phyloP scores from a whole-genome alignment of 2,888 invertebrate species.

The Vannuccia rotundouncinata region DNA sequence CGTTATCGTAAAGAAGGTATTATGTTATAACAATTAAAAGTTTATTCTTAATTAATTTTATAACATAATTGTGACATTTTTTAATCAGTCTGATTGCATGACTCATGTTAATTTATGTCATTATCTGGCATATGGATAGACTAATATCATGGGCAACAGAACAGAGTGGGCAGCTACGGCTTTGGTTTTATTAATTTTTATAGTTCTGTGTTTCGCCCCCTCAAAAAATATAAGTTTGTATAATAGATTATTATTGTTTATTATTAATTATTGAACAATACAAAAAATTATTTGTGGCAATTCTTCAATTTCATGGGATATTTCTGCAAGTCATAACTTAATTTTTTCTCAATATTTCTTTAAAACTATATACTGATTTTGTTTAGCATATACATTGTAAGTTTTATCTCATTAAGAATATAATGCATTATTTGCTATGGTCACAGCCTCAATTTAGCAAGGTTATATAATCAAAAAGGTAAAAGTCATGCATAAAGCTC shows the following conservation, averaged over 20 bases:
- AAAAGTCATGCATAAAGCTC: too few relatives aligned
- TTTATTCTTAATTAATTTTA: neutral
- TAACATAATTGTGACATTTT: too few relatives aligned
- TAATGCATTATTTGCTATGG: too few relatives aligned
- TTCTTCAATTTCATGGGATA: neutral
- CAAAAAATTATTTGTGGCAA: neutral
- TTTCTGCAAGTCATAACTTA: neutral
- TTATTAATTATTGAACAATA: neutral
- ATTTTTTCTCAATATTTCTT: neutral
- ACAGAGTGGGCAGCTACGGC: neutral
- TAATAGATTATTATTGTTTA: neutral
- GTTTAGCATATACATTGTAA: too few relatives aligned
- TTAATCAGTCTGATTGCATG: too few relatives aligned
- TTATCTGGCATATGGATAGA: too few relatives aligned
- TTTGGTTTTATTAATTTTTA: neutral
- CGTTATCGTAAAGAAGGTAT: conserved; percentile 31
- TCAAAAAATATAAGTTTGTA: neutral
- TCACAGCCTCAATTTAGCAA: too few relatives aligned
- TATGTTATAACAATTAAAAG: neutral
- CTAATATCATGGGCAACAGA: neutral
- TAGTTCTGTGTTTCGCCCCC: neutral
- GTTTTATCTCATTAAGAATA: too few relatives aligned
- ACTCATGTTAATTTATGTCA: too few relatives aligned
- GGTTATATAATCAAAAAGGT: too few relatives aligned
- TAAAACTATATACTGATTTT: too few relatives aligned